Conservation (phyloP, 1,140 invertebrate species). For the Ctenoplectra terminalis region DNA sequence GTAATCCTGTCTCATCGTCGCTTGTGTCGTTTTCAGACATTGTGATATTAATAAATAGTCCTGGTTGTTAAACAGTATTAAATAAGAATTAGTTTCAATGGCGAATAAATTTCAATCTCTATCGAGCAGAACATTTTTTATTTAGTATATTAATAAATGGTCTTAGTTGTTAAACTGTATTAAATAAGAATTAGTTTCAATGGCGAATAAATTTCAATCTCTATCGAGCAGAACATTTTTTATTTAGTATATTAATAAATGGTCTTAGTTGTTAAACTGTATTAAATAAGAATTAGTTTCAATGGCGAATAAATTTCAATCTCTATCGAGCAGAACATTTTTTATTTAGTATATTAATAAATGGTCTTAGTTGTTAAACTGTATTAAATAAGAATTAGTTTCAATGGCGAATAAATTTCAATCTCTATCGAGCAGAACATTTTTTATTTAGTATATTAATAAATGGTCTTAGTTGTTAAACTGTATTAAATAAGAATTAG, state of each 20-base stretch:
- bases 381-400: background rate
- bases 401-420: background rate
- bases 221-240: background rate
- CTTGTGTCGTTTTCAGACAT: slow-evolving; percentile 55
- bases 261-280: background rate
- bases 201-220: too few relatives aligned
- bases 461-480: too few relatives aligned
- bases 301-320: background rate
- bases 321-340: background rate
- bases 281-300: background rate
- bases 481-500: too few relatives aligned
- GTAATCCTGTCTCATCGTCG: slow-evolving; percentile 68
- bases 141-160: too few relatives aligned
- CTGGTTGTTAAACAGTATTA: background rate
- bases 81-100: background rate
- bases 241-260: too few relatives aligned
- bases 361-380: background rate
- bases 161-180: background rate
- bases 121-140: background rate
- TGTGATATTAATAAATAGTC: too few relatives aligned
- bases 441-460: too few relatives aligned
- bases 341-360: background rate
- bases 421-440: background rate
- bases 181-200: background rate
- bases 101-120: background rate